Conservation (phyloP, 2,797 vertebrate genomes). For the Manis crassicaudata region DNA sequence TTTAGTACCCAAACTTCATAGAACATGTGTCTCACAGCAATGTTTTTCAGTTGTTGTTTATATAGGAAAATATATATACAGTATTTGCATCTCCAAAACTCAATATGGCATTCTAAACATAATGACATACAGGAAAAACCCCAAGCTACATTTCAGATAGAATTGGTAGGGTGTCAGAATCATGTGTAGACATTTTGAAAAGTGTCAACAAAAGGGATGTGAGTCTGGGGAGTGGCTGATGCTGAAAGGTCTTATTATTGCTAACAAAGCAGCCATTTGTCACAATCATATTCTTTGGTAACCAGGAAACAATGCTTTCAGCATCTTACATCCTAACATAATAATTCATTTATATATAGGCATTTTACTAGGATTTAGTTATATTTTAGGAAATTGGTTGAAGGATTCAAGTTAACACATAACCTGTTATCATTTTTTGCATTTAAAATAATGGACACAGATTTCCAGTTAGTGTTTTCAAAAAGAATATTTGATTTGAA, state of each 20-base stretch:
- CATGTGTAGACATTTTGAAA: not conserved
- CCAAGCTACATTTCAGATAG: not conserved
- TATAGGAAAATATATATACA: not conserved
- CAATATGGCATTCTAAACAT: not conserved
- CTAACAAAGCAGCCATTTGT: not conserved
- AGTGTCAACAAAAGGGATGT: not conserved
- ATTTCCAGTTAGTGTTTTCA: not conserved
- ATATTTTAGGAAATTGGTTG: conserved; percentile 22
- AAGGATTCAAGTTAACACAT: not conserved
- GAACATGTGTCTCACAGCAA: not conserved
- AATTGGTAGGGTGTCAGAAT: not conserved
- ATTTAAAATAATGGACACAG: conserved; percentile 25
- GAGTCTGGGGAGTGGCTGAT: not conserved
- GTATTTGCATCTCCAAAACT: not conserved
- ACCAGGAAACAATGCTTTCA: not conserved
- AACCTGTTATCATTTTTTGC: conserved; percentile 26
- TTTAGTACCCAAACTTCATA: conserved; percentile 13
- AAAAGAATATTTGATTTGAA: not conserved
- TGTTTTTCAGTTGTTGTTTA: not conserved
- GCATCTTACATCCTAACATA: not conserved
- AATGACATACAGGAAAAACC: not conserved
- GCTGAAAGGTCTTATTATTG: not conserved
- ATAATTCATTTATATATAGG: conserved; percentile 4
- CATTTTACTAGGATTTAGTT: conserved; percentile 41
- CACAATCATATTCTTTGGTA: not conserved